Conservation (phyloP, 2,113 vertebrate genomes). For the Xiphophorus hellerii region DNA sequence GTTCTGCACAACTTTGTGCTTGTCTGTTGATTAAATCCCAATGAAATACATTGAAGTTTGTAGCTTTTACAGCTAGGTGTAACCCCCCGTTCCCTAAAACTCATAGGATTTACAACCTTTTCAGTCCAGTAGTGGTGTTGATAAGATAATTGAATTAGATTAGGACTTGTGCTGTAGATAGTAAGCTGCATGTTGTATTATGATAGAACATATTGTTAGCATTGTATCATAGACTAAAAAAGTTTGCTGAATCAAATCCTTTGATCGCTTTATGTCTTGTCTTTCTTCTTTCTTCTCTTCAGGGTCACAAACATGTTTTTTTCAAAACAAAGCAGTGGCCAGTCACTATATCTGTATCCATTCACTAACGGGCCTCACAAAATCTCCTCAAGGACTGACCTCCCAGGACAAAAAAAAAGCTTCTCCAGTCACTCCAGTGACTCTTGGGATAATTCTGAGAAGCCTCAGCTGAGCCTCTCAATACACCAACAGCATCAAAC, state of each 20-base stretch:
- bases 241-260: not conserved
- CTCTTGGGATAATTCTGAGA: slow-evolving; percentile 39
- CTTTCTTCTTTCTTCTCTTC: slow-evolving; percentile 33
- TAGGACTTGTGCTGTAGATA: not conserved
- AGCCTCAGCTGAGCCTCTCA: slow-evolving; percentile 37
- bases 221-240: not conserved
- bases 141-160: not conserved
- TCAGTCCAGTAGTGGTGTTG: not conserved
- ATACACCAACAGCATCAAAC: slow-evolving; percentile 36
- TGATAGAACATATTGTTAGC: not conserved
- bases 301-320: slow-evolving; percentile 68
- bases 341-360: slow-evolving; percentile 64
- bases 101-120: too few species aligned
- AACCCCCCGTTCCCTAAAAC: not conserved
- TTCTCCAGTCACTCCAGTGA: slow-evolving; percentile 20
- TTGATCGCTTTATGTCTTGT: slow-evolving; percentile 1
- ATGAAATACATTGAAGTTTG: not conserved
- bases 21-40: not conserved
- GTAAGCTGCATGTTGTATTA: not conserved
- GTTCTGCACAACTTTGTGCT: not conserved
- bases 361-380: slow-evolving; percentile 45
- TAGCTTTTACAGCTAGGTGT: too few species aligned
- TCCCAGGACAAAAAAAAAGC: slow-evolving; percentile 36
- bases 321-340: slow-evolving; percentile 56
- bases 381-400: slow-evolving; percentile 31